Conservation (phyloP, 1,140 invertebrate genomes). For the Oscheius sp. region DNA sequence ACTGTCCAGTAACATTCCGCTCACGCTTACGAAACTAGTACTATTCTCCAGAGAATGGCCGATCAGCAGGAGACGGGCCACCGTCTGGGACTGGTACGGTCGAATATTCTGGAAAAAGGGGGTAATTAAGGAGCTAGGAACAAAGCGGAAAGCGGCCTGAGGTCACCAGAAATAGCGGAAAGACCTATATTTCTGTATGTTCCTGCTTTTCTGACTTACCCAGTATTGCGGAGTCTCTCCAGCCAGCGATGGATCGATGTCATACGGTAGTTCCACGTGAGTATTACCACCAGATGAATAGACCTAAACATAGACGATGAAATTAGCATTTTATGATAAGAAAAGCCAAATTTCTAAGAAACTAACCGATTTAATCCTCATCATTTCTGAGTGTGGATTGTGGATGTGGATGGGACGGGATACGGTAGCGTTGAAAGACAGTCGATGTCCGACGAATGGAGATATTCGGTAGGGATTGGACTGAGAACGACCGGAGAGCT, state of each 20-base stretch:
- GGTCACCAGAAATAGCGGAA: too few relatives aligned
- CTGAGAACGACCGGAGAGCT: conserved; percentile 40
- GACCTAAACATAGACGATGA: conserved; percentile 11
- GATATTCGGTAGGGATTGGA: conserved; percentile 33
- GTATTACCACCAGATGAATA: conserved; percentile 25
- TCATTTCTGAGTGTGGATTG: conserved; percentile 80
- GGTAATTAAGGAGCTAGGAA: background rate
- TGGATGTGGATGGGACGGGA: conserved; percentile 84
- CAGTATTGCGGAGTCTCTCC: conserved; percentile 30
- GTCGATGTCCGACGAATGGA: conserved; percentile 27
- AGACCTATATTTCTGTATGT: too few relatives aligned
- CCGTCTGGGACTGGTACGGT: conserved; percentile 78
- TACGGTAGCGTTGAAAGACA: conserved; percentile 69
- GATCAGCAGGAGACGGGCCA: conserved; percentile 64
- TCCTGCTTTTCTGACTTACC: background rate
- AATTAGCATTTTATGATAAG: too few relatives aligned
- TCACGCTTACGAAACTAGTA: conserved; percentile 23
- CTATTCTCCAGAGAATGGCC: conserved; percentile 65
- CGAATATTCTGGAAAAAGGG: conserved; percentile 62
- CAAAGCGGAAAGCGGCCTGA: too few relatives aligned
- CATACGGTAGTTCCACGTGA: conserved; percentile 26
- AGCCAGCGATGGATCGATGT: conserved; percentile 13
- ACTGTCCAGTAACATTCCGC: background rate
- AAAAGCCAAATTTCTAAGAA: conserved; percentile 65
- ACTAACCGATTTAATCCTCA: conserved; percentile 85